Percentiles rank a stretch among this genome's conserved stretches.
Conservation (phyloP, 1,140 invertebrate species). For the Leptopilina boulardi region DNA sequence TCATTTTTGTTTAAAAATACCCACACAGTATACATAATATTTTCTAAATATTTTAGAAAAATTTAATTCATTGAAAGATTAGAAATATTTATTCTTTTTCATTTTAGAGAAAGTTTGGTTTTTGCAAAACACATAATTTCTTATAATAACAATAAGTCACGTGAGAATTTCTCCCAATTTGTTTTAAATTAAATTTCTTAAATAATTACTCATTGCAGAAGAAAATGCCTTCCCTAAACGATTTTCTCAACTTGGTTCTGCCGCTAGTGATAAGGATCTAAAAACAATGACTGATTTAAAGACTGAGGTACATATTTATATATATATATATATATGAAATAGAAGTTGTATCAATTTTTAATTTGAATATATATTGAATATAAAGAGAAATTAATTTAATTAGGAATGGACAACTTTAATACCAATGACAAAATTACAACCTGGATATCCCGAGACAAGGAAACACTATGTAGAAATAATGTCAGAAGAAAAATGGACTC, state of each 20-base stretch:
- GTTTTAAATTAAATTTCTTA: background rate
- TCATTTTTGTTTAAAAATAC: too few relatives aligned
- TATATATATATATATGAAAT: background rate
- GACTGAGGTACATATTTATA: slow-evolving; percentile 68
- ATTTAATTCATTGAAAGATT: too few relatives aligned
- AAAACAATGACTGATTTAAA: slow-evolving; percentile 73
- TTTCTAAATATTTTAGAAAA: too few relatives aligned
- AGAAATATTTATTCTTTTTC: too few relatives aligned
- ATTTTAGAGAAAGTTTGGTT: too few relatives aligned
- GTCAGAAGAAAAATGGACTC: slow-evolving; percentile 71
- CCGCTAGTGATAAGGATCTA: slow-evolving; percentile 73
- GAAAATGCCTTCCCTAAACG: slow-evolving; percentile 75
- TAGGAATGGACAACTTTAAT: slow-evolving; percentile 79
- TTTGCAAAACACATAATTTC: too few relatives aligned
- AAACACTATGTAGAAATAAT: slow-evolving; percentile 77
- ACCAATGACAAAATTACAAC: slow-evolving; percentile 75
- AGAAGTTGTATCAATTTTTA: background rate
- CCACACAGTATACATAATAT: too few relatives aligned
- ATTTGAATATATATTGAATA: background rate
- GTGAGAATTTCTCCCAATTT: too few relatives aligned
- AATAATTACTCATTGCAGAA: slow-evolving; percentile 66
- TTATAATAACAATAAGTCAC: too few relatives aligned
- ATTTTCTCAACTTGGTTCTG: slow-evolving; percentile 75
- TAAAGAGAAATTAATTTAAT: slow-evolving; percentile 23
- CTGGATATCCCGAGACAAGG: slow-evolving; percentile 79